Evolutionary conservation across 2,113 vertebrate species (phyloP), one percentile per base, ranked within the genome.

Genomic region (Oncorhynchus tshawytscha): DNA sequence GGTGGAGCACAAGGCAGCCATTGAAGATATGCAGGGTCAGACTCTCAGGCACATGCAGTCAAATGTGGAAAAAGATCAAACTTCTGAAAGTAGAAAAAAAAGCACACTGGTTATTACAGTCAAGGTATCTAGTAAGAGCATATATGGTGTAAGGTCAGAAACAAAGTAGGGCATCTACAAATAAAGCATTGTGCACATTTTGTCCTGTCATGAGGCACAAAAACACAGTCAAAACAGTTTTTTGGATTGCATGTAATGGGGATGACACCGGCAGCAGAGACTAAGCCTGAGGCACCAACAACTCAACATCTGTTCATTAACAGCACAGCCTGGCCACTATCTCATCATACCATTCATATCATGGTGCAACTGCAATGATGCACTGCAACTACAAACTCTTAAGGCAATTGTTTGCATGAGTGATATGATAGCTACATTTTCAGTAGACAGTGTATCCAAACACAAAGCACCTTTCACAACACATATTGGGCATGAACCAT

Each of bases 1-100:
- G 67, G 88, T 60, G 77, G 87, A 84, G 85, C 79, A 91, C 31
- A 84, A 82, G 79, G 90, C 82, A 84, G 93, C 92, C 93, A 94
- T 94, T 73, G 78, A 81, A 82, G 76, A 79, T 81, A 84, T 54
- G 67, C 0, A 54, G 51, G 8, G 79, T 89, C 85, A 90, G 78
- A 78, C 85, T 86, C 87, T 80, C 78, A 85, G 86, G 85, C 80
- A 90, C 86, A 90, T 91, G 80, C 74, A 81, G 82, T 79, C 77
- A 69, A 77, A 73, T 75, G 39, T 75, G 83, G 85, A 90, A 81
- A 64, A 24, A 75, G 68, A 31, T 48, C 20, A 49, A 51, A 51
- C 69, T 71, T 85, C 90, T 90, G 78, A 65, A 77, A 65, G 8
- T 1, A 45, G 69, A 70, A 20, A 62, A 24, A 74, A 22, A 62